phyloP scores from a whole-genome alignment of 2,888 invertebrate genomes.

The Drosophila nigricruria region DNA sequence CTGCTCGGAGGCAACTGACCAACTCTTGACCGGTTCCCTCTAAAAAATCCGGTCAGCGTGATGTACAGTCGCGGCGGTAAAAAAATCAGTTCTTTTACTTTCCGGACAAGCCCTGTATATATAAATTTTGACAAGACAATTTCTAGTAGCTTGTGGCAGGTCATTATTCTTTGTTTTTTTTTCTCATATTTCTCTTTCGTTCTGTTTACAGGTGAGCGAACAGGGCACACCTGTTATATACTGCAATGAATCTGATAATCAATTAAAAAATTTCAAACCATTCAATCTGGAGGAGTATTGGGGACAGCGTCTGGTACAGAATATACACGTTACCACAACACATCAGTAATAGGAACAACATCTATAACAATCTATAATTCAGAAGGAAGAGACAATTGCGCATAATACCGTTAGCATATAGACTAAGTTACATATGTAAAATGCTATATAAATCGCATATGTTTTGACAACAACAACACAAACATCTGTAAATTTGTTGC shows the following conservation, averaged over 20 bases:
- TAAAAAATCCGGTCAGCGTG: too few species aligned
- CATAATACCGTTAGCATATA: slow-evolving; percentile 51
- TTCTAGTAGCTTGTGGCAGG: slow-evolving; percentile 47
- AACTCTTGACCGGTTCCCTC: too few species aligned
- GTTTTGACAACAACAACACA: slow-evolving; percentile 46
- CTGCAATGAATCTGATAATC: slow-evolving; percentile 85
- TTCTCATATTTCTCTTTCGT: not conserved
- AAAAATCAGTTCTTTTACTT: too few species aligned
- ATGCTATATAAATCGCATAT: slow-evolving; percentile 40
- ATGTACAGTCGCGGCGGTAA: too few species aligned
- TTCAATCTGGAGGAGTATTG: slow-evolving; percentile 92
- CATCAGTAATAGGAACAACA: slow-evolving; percentile 65
- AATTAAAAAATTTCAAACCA: slow-evolving; percentile 91
- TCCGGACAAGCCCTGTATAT: too few species aligned
- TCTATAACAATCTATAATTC: slow-evolving; percentile 17
- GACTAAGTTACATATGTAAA: slow-evolving; percentile 44
- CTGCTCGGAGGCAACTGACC: too few species aligned
- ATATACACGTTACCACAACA: slow-evolving; percentile 85
- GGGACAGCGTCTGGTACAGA: slow-evolving; percentile 90
- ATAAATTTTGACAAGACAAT: slow-evolving; percentile 36
- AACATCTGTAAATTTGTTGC: slow-evolving; percentile 45
- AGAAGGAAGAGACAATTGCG: slow-evolving; percentile 51
- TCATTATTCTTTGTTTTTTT: slow-evolving; percentile 25
- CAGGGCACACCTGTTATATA: slow-evolving; percentile 86
- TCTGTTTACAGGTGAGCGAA: slow-evolving; percentile 84